A percentile compares a stretch with the other conserved stretches of the same genome.
Conservation (phyloP, 2,888 invertebrate genomes). For the Trachelus troglodyta region DNA sequence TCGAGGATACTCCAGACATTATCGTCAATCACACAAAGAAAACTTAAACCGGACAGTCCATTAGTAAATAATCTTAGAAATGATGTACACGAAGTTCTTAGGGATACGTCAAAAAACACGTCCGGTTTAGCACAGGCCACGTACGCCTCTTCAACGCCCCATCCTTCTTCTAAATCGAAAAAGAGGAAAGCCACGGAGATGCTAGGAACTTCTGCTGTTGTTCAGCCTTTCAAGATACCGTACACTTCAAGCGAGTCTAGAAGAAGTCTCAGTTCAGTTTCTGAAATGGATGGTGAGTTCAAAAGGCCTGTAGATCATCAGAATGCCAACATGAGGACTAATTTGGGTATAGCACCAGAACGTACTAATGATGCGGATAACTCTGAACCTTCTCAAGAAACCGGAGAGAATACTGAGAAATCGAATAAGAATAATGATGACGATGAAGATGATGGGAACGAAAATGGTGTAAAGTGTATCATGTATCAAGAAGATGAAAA, state of each 20-base stretch:
- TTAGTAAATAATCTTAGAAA: neutral
- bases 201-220: slow-evolving; percentile 33
- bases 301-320: slow-evolving; percentile 13
- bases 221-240: slow-evolving; percentile 54
- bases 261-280: slow-evolving; percentile 34
- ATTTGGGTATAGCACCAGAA: slow-evolving; percentile 1
- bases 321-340: neutral
- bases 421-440: slow-evolving; percentile 15
- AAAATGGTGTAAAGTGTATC: slow-evolving; percentile 56
- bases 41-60: slow-evolving; percentile 30
- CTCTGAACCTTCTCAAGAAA: slow-evolving; percentile 13
- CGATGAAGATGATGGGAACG: slow-evolving; percentile 28
- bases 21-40: slow-evolving; percentile 54
- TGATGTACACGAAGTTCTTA: neutral
- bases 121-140: neutral
- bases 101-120: neutral
- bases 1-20: slow-evolving; percentile 59
- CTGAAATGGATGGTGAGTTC: slow-evolving; percentile 31
- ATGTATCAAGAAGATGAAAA: slow-evolving; percentile 56
- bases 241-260: slow-evolving; percentile 30
- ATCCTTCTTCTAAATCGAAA: slow-evolving; percentile 36
- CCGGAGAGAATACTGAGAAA: slow-evolving; percentile 7
- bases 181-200: slow-evolving; percentile 57
- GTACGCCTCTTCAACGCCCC: slow-evolving; percentile 13
- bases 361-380: slow-evolving; percentile 16